Evolutionary conservation across 1,140 invertebrate genomes (phyloP), one percentile per base, ranked within the genome.

Genomic region (Anagrus nilaparvatae): DNA sequence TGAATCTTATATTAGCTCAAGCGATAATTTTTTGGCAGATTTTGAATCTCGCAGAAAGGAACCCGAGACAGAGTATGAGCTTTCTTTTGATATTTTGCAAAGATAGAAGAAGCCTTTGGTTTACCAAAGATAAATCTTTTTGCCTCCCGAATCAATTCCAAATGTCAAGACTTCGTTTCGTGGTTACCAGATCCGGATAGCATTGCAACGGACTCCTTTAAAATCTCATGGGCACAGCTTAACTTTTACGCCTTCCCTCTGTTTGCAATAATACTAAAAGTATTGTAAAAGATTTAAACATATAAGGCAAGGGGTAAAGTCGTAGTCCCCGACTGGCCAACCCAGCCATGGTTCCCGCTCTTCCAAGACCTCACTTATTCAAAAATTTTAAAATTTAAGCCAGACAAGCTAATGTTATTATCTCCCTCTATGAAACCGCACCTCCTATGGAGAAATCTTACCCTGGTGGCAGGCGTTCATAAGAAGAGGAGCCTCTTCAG

Each of bases 281-380:
- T 28, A 3, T 10, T 37, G 10, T 3, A 2, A 23, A 24, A 23
- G 10, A 24, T 24, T 4, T 24, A 25, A 4, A 37, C 33, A 12
- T 46, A 53, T 37, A 21, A 29, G 3, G 46, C 49, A 16, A 18
- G 18, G 17, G 51, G 48, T 12, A 54, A 55, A 32, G 13, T 57
- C 7, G 38, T 57, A 1, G 46, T 51, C 6, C 51, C 51, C 9
- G 5, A 39, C 7, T 59, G 56, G 53, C 41, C 49, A 2, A 13
- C 47, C 31, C 50, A 58, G 30, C 46, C 41, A 3, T 64, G 55
- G 56, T 64, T 44, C 28, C 60, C 58, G 2, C 5, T 61, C 2
- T 50, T 27, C 35, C 49, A 33, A 30, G 40, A 34, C 16, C 14
- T 60, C 28, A 7, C 54, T 9, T 13, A 30, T 3, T 49, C 54